Conservation (phyloP, 2,888 invertebrate species). For the Ligdia adustata region DNA sequence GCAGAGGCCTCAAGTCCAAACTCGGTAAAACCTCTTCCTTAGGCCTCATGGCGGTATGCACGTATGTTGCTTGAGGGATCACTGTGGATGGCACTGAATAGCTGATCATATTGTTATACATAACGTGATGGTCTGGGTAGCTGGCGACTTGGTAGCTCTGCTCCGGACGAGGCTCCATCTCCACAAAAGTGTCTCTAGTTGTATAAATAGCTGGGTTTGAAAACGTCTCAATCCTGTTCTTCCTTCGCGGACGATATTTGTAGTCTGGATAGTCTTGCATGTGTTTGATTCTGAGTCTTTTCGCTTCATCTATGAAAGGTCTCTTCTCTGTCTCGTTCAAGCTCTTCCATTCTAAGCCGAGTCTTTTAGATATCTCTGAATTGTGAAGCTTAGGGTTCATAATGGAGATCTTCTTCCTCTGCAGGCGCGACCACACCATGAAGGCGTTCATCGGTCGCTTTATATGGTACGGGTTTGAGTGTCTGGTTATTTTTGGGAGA, state of each 20-base stretch:
- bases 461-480: constrained; percentile 88
- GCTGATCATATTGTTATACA: constrained; percentile 75
- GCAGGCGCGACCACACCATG: constrained; percentile 98
- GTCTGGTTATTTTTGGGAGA: constrained; percentile 75
- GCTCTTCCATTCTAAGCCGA: constrained; percentile 94
- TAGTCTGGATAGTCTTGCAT: constrained; percentile 90
- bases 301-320: constrained; percentile 96
- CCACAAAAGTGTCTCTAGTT: constrained; percentile 62
- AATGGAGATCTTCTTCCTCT: constrained; percentile 92
- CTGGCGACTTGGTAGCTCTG: constrained; percentile 62
- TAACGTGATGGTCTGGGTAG: constrained; percentile 70
- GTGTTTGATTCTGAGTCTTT: constrained; percentile 88
- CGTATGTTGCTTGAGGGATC: constrained; percentile 62
- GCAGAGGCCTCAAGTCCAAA: constrained; percentile 69
- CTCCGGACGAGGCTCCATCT: constrained; percentile 69
- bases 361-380: constrained; percentile 91
- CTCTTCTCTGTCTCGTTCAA: constrained; percentile 90
- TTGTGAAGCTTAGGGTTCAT: constrained; percentile 92
- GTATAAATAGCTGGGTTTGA: constrained; percentile 59
- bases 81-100: constrained; percentile 60
- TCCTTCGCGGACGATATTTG: constrained; percentile 87
- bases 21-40: constrained; percentile 67
- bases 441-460: constrained; percentile 99
- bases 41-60: constrained; percentile 58
- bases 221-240: constrained; percentile 79